phyloP scores from a whole-genome alignment of 2,888 invertebrate species.

The Temnothorax rugatulus region DNA sequence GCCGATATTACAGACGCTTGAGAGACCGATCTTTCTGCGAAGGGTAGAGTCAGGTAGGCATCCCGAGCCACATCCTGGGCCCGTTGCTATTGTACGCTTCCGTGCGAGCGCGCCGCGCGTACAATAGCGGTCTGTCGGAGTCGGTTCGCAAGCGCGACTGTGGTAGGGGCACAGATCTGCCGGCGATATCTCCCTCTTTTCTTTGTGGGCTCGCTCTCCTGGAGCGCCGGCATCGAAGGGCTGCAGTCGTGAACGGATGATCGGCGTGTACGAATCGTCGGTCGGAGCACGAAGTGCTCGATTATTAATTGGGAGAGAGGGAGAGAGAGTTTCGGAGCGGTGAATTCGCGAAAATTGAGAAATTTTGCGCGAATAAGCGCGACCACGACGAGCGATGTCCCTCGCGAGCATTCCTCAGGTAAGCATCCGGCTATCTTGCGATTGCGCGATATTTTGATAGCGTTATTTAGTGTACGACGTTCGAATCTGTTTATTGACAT shows the following conservation, averaged over 20 bases:
- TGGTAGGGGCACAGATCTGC: slow-evolving; percentile 42
- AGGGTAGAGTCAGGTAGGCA: background rate
- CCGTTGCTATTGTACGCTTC: slow-evolving; percentile 10
- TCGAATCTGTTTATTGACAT: slow-evolving; percentile 9
- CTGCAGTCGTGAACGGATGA: slow-evolving; percentile 76
- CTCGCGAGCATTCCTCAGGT: slow-evolving; percentile 23
- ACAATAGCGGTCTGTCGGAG: slow-evolving; percentile 45
- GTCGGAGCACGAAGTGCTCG: background rate
- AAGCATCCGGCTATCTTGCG: slow-evolving; percentile 12
- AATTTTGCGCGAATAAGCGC: background rate
- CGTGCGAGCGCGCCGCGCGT: slow-evolving; percentile 19
- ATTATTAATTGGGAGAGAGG: slow-evolving; percentile 11
- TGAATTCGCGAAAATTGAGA: background rate
- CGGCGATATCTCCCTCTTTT: slow-evolving; percentile 50
- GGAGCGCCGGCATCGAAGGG: slow-evolving; percentile 68
- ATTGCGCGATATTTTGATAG: background rate
- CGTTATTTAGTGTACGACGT: background rate
- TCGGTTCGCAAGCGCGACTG: background rate
- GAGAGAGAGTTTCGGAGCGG: background rate
- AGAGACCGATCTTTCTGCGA: background rate
- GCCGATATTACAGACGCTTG: background rate
- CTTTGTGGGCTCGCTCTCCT: slow-evolving; percentile 25
- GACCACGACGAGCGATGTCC: slow-evolving; percentile 6
- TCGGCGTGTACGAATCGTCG: slow-evolving; percentile 72
- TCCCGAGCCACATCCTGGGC: background rate